Evolutionary conservation across 2,113 vertebrate genomes (phyloP), one percentile per base, ranked within the genome.

Genomic region (Petrocephalus zakoni): DNA sequence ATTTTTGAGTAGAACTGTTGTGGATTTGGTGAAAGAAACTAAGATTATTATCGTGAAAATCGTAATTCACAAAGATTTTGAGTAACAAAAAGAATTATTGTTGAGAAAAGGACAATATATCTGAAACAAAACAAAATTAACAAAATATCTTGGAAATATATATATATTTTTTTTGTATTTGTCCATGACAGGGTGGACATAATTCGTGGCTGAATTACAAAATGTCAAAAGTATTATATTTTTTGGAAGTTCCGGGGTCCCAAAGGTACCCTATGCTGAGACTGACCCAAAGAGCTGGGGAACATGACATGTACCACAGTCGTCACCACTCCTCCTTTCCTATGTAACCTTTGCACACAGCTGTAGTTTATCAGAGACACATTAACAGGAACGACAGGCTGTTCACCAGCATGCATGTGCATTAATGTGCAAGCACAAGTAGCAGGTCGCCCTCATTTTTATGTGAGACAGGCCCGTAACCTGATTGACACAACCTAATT

Each of bases 401-500:
- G 81, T 49, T 83, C 81, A 22, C 21, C 37, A 49, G 81, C 37
- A 81, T 46, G 42, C 21, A 47, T 83, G 75, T 81, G 37, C 75
- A 81, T 10, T 46, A 42, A n/a, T 4, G 19, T 47, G 81, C 46
- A 83, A 42, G 46, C 0, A 7, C 81, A 83, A 83, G 46, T 47
- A 83, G 21, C 37, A 17, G 34, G 19, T 83, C 46, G 46, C 55
- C 51, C 84, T 37, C 25, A 86, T 34, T 86, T 13, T 52, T 55
- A 29, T 52, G 25, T 55, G 25, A 86, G 84, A 37, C 84, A 86
- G 84, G 29, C n/a, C 52, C 29, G 17, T n/a, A 55, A 55, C 84
- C 17, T 86, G 84, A 86, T 25, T 86, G 84, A 86, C 84, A 86
- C 52, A 56, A 52, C 25, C 84, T 55, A 86, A 86, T 86, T 86